Evolutionary conservation across 2,888 invertebrate species (phyloP), one percentile per base, ranked within the genome.

Genomic region (Spatulosminthurus flaviceps): DNA sequence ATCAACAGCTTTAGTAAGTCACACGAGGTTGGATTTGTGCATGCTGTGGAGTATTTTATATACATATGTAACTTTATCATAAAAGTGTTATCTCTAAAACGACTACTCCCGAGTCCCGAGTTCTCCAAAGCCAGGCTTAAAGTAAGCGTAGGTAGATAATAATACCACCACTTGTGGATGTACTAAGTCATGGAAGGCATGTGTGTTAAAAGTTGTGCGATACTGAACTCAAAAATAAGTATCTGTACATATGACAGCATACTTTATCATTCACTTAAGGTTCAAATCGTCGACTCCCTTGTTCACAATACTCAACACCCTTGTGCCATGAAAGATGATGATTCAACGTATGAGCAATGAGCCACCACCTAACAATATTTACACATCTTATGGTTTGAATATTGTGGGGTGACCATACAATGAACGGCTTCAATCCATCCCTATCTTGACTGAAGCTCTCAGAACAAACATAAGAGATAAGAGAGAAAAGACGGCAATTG

Each of bases 401-500:
- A 5, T 29, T 24, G 11, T 29, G 24, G 13, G 29, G 28, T 69
- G 28, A 29, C 69, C 29, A 69, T 11, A 69, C n/a, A n/a, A 9
- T 29, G 29, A 69, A 69, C 28, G 69, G n/a, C 29, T 69, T 29
- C 26, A 28, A 28, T 28, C 24, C 29, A 69, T 28, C 29, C 26
- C 69, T 16, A 29, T 29, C 29, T 26, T 69, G 24, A 22, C 16
- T n/a, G 69, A 69, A 28, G 29, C 69, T 69, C 34, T 51, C 9
- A 51, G 51, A n/a, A 19, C 51, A 51, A 51, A 51, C 51, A 51
- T 51, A n/a, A 51, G n/a, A 70, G 75, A 76, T 76, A 76, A 76
- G 75, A 76, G 66, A 66, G 75, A 41, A 66, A 29, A 24, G 60
- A 74, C 60, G 29, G 66, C 64, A 66, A 76, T 76, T 76, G 66